Base-by-base conservation (phyloP, 1,140 invertebrate genomes). In the Tetragonula clypearis region DNA sequence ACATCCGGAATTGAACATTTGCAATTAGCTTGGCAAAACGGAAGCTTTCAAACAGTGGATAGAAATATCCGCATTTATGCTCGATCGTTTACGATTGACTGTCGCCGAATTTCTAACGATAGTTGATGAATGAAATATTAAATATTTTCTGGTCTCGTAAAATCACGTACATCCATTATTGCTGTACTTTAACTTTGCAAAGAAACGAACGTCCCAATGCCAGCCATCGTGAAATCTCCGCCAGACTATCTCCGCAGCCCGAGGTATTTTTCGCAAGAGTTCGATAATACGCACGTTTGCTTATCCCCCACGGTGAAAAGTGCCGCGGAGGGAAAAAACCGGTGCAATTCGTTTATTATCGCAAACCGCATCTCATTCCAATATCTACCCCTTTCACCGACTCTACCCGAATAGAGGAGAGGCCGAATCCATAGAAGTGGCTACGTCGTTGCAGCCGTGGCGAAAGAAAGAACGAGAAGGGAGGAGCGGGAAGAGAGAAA, bases 331-430 rank as follows among this genome's bases (percentile, higher is more conserved):
- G 17, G 15, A 35, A 30, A 30, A 30, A 30, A 35, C n/a, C 66
- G 35, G 53, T 23, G 76, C 83, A 65, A 89, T 90, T 90, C 86
- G 86, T 89, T 90, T 90, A 89, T 89, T 90, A 89, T 90, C 88
- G 49, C 41, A 78, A 79, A 80, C 75, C 88, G 82, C 82, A 90
- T 87, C 86, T 87, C 85, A 82, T 79, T 69, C 69, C 75, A 89
- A 85, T 86, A 66, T 53, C 65, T 86, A 66, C 58, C 65, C 66
- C 69, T 89, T 90, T 90, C 88, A 90, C 6, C 62, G 35, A 72
- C 17, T 73, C 79, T 83, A 85, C 86, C 66, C 79, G 76, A n/a
- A 69, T 80, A 65, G 78, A 68, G 56, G 58, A 53, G 82, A 79
- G 79, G n/a, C 41, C 26, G 56, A 55, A 23, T 30, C 41, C 68